Evolutionary conservation across 2,797 vertebrate species (phyloP), one percentile per base, ranked within the genome.

Genomic region (Lepilemur septentrionalis): DNA sequence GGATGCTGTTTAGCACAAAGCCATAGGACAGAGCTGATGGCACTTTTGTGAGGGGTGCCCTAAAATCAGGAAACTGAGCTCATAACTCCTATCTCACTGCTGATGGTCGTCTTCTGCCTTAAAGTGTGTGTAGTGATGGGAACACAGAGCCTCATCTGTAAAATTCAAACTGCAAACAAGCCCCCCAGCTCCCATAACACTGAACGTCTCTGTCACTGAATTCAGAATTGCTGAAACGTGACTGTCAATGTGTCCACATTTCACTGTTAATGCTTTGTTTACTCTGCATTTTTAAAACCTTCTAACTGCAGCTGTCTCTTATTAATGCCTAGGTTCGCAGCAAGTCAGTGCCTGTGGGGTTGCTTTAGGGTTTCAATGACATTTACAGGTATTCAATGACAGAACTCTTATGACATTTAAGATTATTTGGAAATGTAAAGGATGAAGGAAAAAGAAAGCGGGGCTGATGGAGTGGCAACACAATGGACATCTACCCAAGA

Each of bases 201-300:
- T 10, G 10, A 89, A 61, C 0, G 4, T 38, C 55, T 59, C 95
- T 70, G 70, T 25, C 4, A 5, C 8, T 3, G 28, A 91, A 89
- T 61, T 88, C n/a, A 81, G 55, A 97, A 63, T 65, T 57, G 18
- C 50, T 72, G 79, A 80, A 79, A 78, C 1, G 38, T 35, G 94
- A 97, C 85, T 81, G 82, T 52, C 28, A 6, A 1, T 28, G 73
- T 55, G 89, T 48, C 96, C 69, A 67, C 75, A 80, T n/a, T 43
- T 80, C 41, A 76, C 50, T 46, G 81, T 81, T 92, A 90, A n/a
- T 28, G 57, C 32, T 52, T 85, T 55, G 59, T 96, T 97, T 93
- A 92, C 69, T 80, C 59, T 76, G 61, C n/a, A 32, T 97, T 96
- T 88, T 52, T 89, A 93, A 97, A 86, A 94, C 88, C 85, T 97